These are phyloP conservation scores for Stratiolaelaps scimitus DNA, from an alignment of 1,140 invertebrate genomes.

Conservation along the genomic window DNA sequence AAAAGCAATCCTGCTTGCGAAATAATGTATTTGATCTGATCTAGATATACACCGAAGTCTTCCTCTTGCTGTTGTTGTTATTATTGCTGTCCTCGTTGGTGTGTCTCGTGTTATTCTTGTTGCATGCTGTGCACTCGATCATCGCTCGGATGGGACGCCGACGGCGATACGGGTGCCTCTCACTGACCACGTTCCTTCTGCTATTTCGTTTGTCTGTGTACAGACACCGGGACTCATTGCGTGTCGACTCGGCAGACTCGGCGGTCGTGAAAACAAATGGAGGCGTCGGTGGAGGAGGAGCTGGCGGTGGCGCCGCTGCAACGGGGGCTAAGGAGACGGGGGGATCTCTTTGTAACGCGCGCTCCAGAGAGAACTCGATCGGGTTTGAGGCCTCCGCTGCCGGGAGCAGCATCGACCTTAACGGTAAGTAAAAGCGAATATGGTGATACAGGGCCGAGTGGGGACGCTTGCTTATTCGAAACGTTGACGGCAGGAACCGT, in stretches of 20 bases:
- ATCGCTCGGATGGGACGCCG: too few relatives aligned
- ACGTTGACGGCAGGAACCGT: too few relatives aligned
- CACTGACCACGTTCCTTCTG: too few relatives aligned
- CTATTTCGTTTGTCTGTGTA: neutral
- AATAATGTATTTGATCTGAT: too few relatives aligned
- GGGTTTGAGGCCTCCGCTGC: constrained; percentile 28
- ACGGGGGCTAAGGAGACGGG: constrained; percentile 22
- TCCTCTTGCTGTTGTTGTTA: too few relatives aligned
- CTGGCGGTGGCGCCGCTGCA: neutral
- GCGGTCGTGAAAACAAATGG: constrained; percentile 27
- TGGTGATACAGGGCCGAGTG: too few relatives aligned
- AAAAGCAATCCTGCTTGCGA: too few relatives aligned
- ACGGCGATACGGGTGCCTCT: too few relatives aligned
- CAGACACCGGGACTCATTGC: constrained; percentile 25
- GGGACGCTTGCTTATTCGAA: too few relatives aligned
- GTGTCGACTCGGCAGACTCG: constrained; percentile 25
- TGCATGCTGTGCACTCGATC: neutral
- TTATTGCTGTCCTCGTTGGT: neutral
- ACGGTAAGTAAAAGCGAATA: constrained; percentile 26
- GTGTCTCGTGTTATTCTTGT: neutral
- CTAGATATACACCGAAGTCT: too few relatives aligned
- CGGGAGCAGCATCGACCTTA: constrained; percentile 26
- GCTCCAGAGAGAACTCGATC: constrained; percentile 26
- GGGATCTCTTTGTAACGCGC: constrained; percentile 23
- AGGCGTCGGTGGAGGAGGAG: constrained; percentile 2